A percentile compares a stretch with the other conserved stretches of the same genome.
Conservation (phyloP, 2,888 invertebrate genomes). For the Agriotes lineatus region DNA sequence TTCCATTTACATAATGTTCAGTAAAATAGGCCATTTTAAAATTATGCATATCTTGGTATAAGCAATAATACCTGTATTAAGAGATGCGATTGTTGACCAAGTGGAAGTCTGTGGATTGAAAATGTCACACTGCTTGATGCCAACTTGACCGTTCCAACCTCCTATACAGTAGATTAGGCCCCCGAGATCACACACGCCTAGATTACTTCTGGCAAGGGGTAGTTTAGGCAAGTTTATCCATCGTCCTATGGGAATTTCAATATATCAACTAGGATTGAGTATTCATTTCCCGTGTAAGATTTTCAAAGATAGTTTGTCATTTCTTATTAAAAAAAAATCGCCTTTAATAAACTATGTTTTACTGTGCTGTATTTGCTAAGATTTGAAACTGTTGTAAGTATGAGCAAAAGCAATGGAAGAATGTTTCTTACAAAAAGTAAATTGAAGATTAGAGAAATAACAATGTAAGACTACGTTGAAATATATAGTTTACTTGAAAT, state of each 20-base stretch:
- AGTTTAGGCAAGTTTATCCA: constrained; percentile 67
- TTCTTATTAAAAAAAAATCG: too few relatives aligned
- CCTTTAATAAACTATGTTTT: too few relatives aligned
- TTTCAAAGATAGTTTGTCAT: too few relatives aligned
- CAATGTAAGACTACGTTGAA: background rate
- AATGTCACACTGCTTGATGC: constrained; percentile 80
- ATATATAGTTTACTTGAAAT: background rate
- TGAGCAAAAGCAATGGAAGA: too few relatives aligned
- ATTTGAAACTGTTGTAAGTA: too few relatives aligned
- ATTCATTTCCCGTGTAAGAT: too few relatives aligned
- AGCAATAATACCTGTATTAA: constrained; percentile 77
- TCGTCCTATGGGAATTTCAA: constrained; percentile 54
- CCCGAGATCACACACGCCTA: constrained; percentile 76
- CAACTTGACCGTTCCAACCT: constrained; percentile 81
- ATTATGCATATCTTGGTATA: too few relatives aligned
- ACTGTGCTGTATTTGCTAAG: too few relatives aligned
- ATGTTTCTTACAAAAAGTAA: background rate
- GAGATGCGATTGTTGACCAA: constrained; percentile 79
- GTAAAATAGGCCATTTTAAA: too few relatives aligned
- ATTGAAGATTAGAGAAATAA: background rate
- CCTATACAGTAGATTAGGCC: constrained; percentile 81
- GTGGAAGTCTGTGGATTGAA: constrained; percentile 73
- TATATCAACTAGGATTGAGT: too few relatives aligned
- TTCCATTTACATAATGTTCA: too few relatives aligned
- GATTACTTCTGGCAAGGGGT: constrained; percentile 76